phyloP scores from a whole-genome alignment of 2,888 invertebrate genomes.

The Eupithecia abbreviata region DNA sequence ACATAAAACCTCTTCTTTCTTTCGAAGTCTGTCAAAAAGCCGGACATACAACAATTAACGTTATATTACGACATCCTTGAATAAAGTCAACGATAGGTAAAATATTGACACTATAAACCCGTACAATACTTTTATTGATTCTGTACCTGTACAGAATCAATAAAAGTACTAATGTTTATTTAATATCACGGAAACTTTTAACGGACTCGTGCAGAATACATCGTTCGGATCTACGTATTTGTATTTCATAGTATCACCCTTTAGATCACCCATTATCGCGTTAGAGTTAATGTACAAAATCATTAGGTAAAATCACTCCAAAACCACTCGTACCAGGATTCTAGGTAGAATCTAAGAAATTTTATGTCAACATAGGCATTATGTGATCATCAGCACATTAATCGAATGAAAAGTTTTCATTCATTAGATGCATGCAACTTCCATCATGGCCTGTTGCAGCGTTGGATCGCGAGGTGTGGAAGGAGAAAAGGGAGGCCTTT shows the following conservation, averaged over 20 bases:
- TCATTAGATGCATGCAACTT: too few relatives aligned
- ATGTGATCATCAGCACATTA: too few relatives aligned
- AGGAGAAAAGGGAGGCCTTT: too few relatives aligned
- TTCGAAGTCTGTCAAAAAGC: not conserved
- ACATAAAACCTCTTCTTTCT: too few relatives aligned
- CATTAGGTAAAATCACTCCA: not conserved
- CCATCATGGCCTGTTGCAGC: too few relatives aligned
- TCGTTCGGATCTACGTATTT: not conserved
- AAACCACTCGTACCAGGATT: not conserved
- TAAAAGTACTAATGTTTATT: constrained; percentile 17
- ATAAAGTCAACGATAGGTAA: not conserved
- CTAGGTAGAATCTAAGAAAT: not conserved
- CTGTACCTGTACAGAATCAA: not conserved
- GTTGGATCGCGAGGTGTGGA: too few relatives aligned
- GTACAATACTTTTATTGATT: not conserved
- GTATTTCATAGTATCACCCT: constrained; percentile 9
- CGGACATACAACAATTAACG: not conserved
- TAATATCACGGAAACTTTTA: constrained; percentile 18
- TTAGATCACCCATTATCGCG: not conserved
- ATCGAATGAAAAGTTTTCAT: too few relatives aligned
- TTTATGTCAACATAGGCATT: not conserved
- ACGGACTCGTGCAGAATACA: constrained; percentile 2
- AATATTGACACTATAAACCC: not conserved
- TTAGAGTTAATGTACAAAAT: not conserved
- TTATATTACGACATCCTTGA: not conserved